phyloP scores from a whole-genome alignment of 2,888 invertebrate species.

The Laothoe populi region DNA sequence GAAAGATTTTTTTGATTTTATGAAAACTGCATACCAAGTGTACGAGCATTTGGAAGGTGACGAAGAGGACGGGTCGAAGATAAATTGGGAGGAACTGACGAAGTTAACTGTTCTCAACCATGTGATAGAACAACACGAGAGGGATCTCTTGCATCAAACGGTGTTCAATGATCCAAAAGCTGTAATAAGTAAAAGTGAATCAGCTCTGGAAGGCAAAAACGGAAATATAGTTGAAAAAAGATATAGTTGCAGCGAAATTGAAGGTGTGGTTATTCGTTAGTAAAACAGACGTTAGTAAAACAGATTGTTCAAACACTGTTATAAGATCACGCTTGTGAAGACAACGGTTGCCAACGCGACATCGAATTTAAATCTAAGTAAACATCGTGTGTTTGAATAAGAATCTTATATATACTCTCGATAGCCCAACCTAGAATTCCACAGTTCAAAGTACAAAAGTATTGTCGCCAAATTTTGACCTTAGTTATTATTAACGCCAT shows the following conservation, averaged over 20 bases:
- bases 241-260: conserved; percentile 72
- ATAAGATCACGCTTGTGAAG: too few relatives aligned
- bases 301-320: too few relatives aligned
- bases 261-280: conserved; percentile 50
- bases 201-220: conserved; percentile 58
- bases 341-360: too few relatives aligned
- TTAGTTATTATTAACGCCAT: background rate
- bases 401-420: too few relatives aligned
- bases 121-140: conserved; percentile 74
- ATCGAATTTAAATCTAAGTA: too few relatives aligned
- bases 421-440: too few relatives aligned
- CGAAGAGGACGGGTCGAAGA: conserved; percentile 71
- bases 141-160: conserved; percentile 71
- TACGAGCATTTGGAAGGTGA: conserved; percentile 76
- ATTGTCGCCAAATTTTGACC: too few relatives aligned
- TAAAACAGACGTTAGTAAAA: background rate
- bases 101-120: conserved; percentile 79
- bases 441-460: too few relatives aligned
- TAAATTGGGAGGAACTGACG: conserved; percentile 82
- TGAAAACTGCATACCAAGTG: conserved; percentile 90
- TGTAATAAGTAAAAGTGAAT: conserved; percentile 71
- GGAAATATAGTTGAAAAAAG: conserved; percentile 63
- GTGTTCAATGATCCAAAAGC: conserved; percentile 62
- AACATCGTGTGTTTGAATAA: too few relatives aligned
- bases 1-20: conserved; percentile 89